Conservation (phyloP, 2,888 invertebrate genomes). For the Hyalella azteca region DNA sequence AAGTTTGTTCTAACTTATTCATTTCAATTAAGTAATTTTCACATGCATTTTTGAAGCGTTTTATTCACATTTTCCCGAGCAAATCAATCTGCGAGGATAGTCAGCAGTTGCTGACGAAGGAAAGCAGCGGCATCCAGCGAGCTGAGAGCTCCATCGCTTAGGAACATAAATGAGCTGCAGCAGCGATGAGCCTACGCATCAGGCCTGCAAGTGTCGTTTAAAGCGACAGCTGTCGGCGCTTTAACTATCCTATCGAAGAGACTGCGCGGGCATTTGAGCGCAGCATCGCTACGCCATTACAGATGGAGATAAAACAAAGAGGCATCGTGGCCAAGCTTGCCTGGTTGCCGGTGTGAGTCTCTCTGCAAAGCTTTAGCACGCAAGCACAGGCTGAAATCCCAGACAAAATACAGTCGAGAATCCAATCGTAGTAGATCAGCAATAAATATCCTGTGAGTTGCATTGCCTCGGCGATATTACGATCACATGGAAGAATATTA, state of each 20-base stretch:
- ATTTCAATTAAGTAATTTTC: too few species aligned
- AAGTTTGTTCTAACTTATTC: too few species aligned
- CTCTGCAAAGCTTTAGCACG: not conserved
- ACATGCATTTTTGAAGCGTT: too few species aligned
- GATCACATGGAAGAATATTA: slow-evolving; percentile 35
- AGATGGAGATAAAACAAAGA: not conserved
- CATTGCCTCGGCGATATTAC: slow-evolving; percentile 32
- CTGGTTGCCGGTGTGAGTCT: not conserved
- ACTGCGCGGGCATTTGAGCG: not conserved
- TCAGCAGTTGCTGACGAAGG: not conserved
- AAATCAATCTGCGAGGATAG: too few species aligned
- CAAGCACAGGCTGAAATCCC: not conserved
- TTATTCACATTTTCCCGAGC: too few species aligned
- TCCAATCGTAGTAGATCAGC: slow-evolving; percentile 2
- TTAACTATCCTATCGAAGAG: not conserved
- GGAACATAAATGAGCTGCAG: not conserved
- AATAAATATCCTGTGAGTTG: slow-evolving; percentile 24
- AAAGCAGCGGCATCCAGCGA: not conserved
- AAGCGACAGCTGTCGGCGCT: slow-evolving; percentile 28
- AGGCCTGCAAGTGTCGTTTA: not conserved
- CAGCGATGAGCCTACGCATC: not conserved
- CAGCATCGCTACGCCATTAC: not conserved
- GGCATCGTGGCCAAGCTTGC: not conserved
- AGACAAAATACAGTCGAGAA: not conserved
- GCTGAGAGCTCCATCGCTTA: not conserved